Evolutionary conservation across 1,140 invertebrate genomes (phyloP).

Genomic region (Palaemon carinicauda): DNA sequence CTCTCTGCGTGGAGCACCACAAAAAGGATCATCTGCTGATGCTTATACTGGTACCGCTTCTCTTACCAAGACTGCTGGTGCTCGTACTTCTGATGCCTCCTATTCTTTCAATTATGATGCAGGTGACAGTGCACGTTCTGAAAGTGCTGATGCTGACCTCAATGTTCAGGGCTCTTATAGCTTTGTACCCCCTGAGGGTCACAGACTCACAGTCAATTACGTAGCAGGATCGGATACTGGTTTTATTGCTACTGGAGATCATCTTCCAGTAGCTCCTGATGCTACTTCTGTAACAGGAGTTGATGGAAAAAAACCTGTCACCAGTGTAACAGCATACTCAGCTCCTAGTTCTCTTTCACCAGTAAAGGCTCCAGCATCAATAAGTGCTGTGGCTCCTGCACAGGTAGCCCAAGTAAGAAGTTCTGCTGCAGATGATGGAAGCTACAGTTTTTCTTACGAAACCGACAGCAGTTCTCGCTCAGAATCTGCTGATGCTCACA

Average conservation of each 20-base stretch:
- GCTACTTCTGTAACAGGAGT: background rate
- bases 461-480: background rate
- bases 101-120: conserved; percentile 54
- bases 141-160: conserved; percentile 57
- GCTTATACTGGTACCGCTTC: too few species aligned
- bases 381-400: too few species aligned
- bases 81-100: conserved; percentile 12
- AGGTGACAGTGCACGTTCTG: conserved; percentile 55
- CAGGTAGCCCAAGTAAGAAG: too few species aligned
- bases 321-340: too few species aligned
- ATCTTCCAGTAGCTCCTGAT: conserved; percentile 14
- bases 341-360: too few species aligned
- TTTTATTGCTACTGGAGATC: conserved; percentile 23
- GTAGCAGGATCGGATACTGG: conserved; percentile 60
- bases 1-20: too few species aligned
- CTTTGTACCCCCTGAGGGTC: conserved; percentile 62
- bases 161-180: conserved; percentile 63
- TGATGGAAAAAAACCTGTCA: background rate
- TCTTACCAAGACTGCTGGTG: too few species aligned
- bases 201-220: conserved; percentile 62
- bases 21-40: too few species aligned
- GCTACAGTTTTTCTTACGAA: background rate
- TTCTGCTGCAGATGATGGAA: background rate
- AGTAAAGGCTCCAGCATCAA: too few species aligned
- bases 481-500: background rate